Evolutionary conservation across 2,113 vertebrate species (phyloP).

Genomic region (Carassius gibelio): DNA sequence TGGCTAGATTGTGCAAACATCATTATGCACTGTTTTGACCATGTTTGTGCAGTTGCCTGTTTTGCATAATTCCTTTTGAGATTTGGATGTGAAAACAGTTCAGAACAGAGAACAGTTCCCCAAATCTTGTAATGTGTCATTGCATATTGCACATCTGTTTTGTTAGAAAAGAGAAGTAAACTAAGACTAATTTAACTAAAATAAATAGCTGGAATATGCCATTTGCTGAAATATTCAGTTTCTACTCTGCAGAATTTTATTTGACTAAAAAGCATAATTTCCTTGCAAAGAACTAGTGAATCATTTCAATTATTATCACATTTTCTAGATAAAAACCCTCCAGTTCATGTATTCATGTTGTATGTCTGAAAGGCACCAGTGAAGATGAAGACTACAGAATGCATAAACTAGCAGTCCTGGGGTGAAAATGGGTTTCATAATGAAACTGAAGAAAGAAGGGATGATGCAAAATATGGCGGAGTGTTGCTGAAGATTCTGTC

Average conservation of each 20-base stretch:
- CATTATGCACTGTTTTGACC: not conserved
- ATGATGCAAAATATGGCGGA: not conserved
- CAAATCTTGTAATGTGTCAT: not conserved
- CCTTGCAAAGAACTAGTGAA: not conserved
- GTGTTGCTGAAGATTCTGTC: not conserved
- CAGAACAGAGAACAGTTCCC: not conserved
- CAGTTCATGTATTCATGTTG: not conserved
- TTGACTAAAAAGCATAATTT: not conserved
- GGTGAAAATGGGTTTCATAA: not conserved
- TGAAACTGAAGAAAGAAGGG: not conserved
- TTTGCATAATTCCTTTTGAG: not conserved
- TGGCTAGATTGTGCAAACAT: not conserved
- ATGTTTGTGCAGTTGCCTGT: not conserved
- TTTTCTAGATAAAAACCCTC: not conserved
- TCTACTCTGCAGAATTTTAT: not conserved
- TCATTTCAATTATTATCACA: conserved; percentile 1
- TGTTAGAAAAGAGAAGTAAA: not conserved
- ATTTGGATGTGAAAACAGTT: not conserved
- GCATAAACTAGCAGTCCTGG: not conserved
- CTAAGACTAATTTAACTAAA: not conserved
- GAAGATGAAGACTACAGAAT: not conserved
- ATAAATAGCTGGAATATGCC: not conserved
- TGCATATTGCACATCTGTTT: not conserved
- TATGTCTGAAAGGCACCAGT: not conserved
- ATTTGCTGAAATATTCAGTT: not conserved